Conservation (phyloP, 2,888 invertebrate genomes). For the Hirudinaria manillensis region DNA sequence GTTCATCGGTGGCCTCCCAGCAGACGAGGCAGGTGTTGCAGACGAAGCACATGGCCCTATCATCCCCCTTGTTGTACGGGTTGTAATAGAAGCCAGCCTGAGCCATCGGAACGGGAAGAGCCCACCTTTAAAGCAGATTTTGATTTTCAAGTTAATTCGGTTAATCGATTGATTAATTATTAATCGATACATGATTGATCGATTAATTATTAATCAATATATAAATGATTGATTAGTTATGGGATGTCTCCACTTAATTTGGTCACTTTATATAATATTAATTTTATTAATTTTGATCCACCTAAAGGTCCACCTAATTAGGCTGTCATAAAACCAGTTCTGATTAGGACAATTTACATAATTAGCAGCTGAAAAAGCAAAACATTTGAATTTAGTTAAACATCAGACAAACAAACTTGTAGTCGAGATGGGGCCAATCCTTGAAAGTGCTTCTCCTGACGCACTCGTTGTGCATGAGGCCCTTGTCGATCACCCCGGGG, state of each 20-base stretch:
- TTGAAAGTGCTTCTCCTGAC: conserved; percentile 82
- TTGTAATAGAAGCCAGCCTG: conserved; percentile 94
- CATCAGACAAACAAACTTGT: conserved; percentile 63
- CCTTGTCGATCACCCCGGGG: conserved; percentile 49
- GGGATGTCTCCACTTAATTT: too few relatives aligned
- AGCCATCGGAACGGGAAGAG: conserved; percentile 88
- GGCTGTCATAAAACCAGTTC: not conserved
- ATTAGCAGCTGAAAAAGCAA: not conserved
- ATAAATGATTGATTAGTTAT: not conserved
- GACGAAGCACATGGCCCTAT: conserved; percentile 90
- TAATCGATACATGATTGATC: too few relatives aligned
- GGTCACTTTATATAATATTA: too few relatives aligned
- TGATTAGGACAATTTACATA: not conserved
- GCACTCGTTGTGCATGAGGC: conserved; percentile 81
- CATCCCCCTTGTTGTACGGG: conserved; percentile 65
- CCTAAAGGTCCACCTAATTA: too few relatives aligned
- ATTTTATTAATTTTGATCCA: too few relatives aligned
- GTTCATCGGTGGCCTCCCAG: conserved; percentile 94
- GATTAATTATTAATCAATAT: conserved; percentile 1
- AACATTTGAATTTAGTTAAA: not conserved
- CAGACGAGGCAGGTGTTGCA: conserved; percentile 88
- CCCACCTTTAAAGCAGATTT: conserved; percentile 70
- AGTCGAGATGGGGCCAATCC: conserved; percentile 93
- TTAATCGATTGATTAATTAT: too few relatives aligned
- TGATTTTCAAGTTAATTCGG: too few relatives aligned